Evolutionary conservation across 1,140 invertebrate species (phyloP).

Genomic region (Neoseiulus cucumeris): DNA sequence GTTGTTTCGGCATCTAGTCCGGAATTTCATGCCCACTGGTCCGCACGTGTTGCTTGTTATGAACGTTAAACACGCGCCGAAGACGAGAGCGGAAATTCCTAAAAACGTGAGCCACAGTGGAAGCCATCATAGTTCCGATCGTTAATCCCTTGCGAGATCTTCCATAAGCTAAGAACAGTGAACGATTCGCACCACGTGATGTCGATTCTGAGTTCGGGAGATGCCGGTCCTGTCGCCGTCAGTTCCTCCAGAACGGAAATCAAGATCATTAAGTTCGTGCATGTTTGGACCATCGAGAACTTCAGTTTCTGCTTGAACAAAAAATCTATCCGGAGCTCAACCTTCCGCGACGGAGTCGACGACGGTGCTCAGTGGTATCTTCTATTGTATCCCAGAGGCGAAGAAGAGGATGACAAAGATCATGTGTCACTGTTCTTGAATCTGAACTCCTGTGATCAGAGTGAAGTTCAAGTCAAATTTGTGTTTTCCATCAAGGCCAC

Average conservation of each 20-base stretch:
- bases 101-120: no score
- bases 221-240: background rate
- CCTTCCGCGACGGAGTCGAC: slow-evolving; percentile 94
- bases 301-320: slow-evolving; percentile 98
- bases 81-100: no score
- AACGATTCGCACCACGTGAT: no score
- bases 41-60: no score
- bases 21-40: no score
- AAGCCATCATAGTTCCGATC: no score
- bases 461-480: slow-evolving; percentile 97
- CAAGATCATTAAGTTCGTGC: slow-evolving; percentile 98
- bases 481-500: slow-evolving; percentile 99
- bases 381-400: slow-evolving; percentile 93
- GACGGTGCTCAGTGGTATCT: slow-evolving; percentile 99
- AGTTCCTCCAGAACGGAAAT: slow-evolving; percentile 42
- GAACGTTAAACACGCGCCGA: no score
- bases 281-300: slow-evolving; percentile 99
- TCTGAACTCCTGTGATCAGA: slow-evolving; percentile 97
- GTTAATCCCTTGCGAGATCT: no score
- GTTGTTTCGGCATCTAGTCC: no score
- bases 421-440: slow-evolving; percentile 94
- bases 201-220: no score
- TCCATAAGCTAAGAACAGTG: no score
- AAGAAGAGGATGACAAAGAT: slow-evolving; percentile 99
- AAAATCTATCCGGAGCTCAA: slow-evolving; percentile 97